Base-by-base conservation (phyloP, 1,140 invertebrate genomes). In the Monochamus saltuarius region DNA sequence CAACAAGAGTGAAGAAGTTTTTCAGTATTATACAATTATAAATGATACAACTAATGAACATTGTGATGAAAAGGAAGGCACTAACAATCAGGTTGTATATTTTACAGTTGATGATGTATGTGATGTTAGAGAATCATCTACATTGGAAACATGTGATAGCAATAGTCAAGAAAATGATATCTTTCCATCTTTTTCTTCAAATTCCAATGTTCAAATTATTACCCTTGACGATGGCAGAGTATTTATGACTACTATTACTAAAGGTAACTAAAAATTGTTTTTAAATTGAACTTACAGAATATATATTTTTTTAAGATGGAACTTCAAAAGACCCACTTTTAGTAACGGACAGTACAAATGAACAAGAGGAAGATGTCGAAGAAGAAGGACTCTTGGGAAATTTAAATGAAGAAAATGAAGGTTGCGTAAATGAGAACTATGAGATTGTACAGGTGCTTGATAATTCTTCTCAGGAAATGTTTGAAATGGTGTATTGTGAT, bases 151-250 rank as follows among this genome's bases (percentile, higher is more conserved):
- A 56, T 19, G 37, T 45, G 38, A 39, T 40, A 39, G 17, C 13
- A 35, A 17, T 42, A 34, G 37, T 22, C 19, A 64, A 17, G 42
- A 55, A 7, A 39, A 42, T 19, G 43, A 46, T 47, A 52, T 45
- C 22, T 50, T 60, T 10, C 17, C 54, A 7, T 47, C 52, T 2
- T 35, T 56, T 7, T 29, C 22, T 29, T 6, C 22, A 2, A 47
- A 54, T 52, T 59, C 49, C n/a, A 59, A 52, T 59, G 43, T 68
- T 10, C 66, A 66, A 56, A 49, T 68, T 39, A 59, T 68, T 13
- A 64, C 55, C 35, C n/a, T 68, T 11, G 63, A 59, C n/a, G 56
- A 66, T 61, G 58, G 60, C 7, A 46, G 56, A 16, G 61, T 64
- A 13, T 66, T 64, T 53, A 56, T 55, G 47, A 62, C 63, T 37